Evolutionary conservation across 2,797 vertebrate genomes (phyloP).

Genomic region (Pangasius larnaudii): DNA sequence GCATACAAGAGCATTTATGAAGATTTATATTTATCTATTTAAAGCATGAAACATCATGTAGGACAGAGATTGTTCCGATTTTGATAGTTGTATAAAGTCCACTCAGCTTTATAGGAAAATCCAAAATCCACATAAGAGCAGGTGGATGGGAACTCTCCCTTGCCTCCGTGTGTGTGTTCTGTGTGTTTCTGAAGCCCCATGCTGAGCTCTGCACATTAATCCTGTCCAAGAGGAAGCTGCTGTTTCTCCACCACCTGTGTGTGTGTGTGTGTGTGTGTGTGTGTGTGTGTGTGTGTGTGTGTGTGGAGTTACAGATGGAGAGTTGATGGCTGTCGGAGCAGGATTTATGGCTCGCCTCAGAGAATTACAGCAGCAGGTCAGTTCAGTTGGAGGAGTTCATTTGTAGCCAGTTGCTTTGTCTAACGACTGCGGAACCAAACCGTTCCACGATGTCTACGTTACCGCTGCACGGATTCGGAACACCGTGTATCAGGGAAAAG

Average conservation of each 20-base stretch:
- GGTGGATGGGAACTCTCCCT: not conserved
- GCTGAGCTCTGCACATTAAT: slow-evolving; percentile 49
- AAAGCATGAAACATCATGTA: not conserved
- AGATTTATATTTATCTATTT: too few relatives aligned
- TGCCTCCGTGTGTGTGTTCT: not conserved
- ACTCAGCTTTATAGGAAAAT: not conserved
- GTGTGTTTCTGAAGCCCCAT: slow-evolving; percentile 10
- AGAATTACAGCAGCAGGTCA: slow-evolving; percentile 31
- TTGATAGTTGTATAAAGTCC: not conserved
- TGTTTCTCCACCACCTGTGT: slow-evolving; percentile 58
- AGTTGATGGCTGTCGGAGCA: slow-evolving; percentile 41
- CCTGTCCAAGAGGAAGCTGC: slow-evolving; percentile 26
- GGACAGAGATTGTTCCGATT: not conserved
- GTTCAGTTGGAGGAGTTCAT: slow-evolving; percentile 39
- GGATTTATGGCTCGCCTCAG: slow-evolving; percentile 30
- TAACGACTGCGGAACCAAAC: slow-evolving; percentile 37
- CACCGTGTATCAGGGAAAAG: not conserved
- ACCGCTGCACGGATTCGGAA: not conserved
- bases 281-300: slow-evolving; percentile 27
- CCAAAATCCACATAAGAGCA: not conserved
- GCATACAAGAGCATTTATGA: not conserved
- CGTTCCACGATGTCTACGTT: slow-evolving; percentile 24
- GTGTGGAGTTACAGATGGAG: slow-evolving; percentile 47
- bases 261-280: slow-evolving; percentile 50
- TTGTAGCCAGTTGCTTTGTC: slow-evolving; percentile 44